These are phyloP conservation scores for Muschampia plurimacula DNA, from an alignment of 2,888 invertebrate species.

Conservation along the genomic window DNA sequence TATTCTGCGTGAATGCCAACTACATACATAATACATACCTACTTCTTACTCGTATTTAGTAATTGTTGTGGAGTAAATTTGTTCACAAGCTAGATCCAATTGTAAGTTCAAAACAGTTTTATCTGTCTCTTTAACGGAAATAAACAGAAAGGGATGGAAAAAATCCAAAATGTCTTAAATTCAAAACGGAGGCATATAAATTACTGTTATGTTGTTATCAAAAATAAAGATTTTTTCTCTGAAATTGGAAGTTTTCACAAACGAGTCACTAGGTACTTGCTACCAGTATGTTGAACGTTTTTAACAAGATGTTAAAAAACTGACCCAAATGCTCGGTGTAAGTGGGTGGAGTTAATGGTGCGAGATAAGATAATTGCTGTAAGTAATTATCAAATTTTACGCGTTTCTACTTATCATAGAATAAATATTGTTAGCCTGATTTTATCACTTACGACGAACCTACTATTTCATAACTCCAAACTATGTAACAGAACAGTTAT, in stretches of 20 bases:
- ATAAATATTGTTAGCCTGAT: slow-evolving; percentile 75
- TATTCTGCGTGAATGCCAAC: slow-evolving; percentile 25
- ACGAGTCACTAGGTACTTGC: background rate
- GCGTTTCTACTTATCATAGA: slow-evolving; percentile 73
- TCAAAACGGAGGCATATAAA: too few relatives aligned
- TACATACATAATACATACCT: background rate
- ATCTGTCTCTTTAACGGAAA: background rate
- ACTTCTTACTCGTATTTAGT: background rate
- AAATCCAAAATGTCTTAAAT: too few relatives aligned
- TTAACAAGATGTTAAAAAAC: slow-evolving; percentile 47
- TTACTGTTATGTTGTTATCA: too few relatives aligned
- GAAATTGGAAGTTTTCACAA: background rate
- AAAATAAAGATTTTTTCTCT: background rate
- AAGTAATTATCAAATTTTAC: slow-evolving; percentile 81
- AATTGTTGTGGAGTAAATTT: slow-evolving; percentile 5
- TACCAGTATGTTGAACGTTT: background rate
- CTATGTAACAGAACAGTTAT: slow-evolving; percentile 49
- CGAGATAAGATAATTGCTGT: slow-evolving; percentile 76
- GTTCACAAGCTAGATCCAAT: background rate
- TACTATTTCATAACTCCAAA: slow-evolving; percentile 65
- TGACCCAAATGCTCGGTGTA: slow-evolving; percentile 55
- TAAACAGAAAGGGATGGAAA: too few relatives aligned
- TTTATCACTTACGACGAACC: slow-evolving; percentile 64
- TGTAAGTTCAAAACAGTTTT: background rate
- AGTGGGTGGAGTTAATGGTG: slow-evolving; percentile 68